Percentiles rank a stretch among this genome's conserved stretches.
Conservation (phyloP, 1,140 invertebrate species). For the Drosophila simulans region DNA sequence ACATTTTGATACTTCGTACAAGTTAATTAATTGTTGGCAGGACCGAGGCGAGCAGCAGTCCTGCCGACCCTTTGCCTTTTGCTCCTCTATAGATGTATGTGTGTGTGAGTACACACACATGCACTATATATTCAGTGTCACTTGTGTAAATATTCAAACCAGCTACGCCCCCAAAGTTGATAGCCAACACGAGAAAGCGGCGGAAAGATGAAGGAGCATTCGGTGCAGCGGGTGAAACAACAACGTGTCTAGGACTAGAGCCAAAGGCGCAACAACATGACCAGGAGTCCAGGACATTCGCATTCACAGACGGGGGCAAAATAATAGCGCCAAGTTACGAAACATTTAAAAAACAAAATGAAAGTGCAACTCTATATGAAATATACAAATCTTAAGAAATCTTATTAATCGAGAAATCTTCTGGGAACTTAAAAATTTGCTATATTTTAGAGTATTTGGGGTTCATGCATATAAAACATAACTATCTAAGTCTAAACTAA, state of each 20-base stretch:
- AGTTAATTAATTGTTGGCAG: slow-evolving; percentile 81
- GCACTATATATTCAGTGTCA: slow-evolving; percentile 61
- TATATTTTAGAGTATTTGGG: not conserved
- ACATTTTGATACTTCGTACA: slow-evolving; percentile 78
- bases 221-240: slow-evolving; percentile 37
- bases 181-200: slow-evolving; percentile 62
- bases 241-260: slow-evolving; percentile 48
- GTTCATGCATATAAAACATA: not conserved
- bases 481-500: not conserved
- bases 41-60: slow-evolving; percentile 30
- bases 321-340: not conserved
- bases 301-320: slow-evolving; percentile 15
- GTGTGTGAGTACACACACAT: not conserved
- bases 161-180: slow-evolving; percentile 68
- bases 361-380: no score
- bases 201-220: slow-evolving; percentile 27
- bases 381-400: no score
- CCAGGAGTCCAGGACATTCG: slow-evolving; percentile 39
- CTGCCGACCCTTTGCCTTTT: slow-evolving; percentile 6
- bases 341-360: no score
- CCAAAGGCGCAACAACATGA: slow-evolving; percentile 77
- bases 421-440: not conserved
- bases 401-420: no score
- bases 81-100: not conserved
- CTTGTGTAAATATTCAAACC: slow-evolving; percentile 80